Evolutionary conservation across 2,888 invertebrate species (phyloP), one percentile per base, ranked within the genome.

Genomic region (Drosophila phalerata): DNA sequence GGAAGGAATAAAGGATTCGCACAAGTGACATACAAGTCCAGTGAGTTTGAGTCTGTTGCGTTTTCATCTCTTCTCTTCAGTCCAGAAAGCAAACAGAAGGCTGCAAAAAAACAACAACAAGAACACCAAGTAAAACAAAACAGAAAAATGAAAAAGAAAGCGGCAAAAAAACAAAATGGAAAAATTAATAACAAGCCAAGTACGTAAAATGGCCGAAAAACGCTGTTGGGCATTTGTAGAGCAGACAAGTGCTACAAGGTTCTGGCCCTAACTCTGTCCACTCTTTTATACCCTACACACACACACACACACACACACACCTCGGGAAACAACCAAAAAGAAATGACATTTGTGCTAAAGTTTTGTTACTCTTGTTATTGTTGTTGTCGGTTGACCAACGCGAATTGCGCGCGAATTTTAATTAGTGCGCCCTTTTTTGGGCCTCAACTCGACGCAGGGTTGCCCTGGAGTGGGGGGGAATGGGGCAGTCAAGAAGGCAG

Each of bases 351-450:
- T 85, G 83, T 70, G 76, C 81, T 70, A 85, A 88, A 83, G 78
- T 72, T 75, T 69, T 57, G 42, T 47, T 65, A 53, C 53, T 65
- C 43, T 64, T 30, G 9, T 69, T 60, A 32, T 47, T 65, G 53
- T 69, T 69, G 66, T 64, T 62, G 47, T 47, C 13, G 85, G 82
- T 81, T 88, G 89, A 86, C 87, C 89, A 87, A 81, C 89, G 87
- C 81, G 81, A 77, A 86, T 88, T 77, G 89, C 78, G 64, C 81
- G 82, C 82, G 86, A 88, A 88, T 88, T 89, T 88, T 89, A 88
- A 89, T 88, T 89, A 89, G 88, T 84, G 82, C 74, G 62, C 70
- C 57, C 68, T 79, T 73, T 74, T 76, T 62, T 43, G 74, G 49
- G 52, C 25, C 74, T 30, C 37, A 17, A n/a, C 37, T 28, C n/a